These are phyloP conservation scores for Acheta domesticus DNA, from an alignment of 2,888 invertebrate species.

Conservation along the genomic window DNA sequence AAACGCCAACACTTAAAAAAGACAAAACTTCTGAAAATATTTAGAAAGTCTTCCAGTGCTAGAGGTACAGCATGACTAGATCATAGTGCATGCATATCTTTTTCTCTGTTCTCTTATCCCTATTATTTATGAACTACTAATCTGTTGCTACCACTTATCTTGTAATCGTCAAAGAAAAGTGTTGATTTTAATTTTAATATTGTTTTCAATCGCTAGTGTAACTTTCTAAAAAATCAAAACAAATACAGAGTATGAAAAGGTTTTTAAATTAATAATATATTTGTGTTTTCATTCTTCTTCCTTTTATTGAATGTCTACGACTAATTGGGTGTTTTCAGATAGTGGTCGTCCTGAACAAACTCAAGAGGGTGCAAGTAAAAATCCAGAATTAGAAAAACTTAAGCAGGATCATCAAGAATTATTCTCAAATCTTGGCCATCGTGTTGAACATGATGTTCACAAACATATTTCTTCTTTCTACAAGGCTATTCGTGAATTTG, in stretches of 20 bases:
- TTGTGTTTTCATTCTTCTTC: too few species aligned
- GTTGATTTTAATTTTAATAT: too few species aligned
- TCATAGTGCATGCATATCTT: too few species aligned
- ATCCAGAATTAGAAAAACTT: constrained; percentile 44
- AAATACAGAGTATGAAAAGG: too few species aligned
- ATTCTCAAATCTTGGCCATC: constrained; percentile 47
- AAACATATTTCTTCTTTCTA: constrained; percentile 66
- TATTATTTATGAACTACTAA: too few species aligned
- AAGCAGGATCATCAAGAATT: constrained; percentile 51
- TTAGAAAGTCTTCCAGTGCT: constrained; percentile 64
- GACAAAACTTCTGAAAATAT: constrained; percentile 70
- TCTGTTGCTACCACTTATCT: too few species aligned
- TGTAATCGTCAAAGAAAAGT: too few species aligned
- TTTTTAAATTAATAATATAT: too few species aligned
- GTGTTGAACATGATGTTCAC: constrained; percentile 61
- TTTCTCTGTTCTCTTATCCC: too few species aligned
- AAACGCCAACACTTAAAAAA: constrained; percentile 75
- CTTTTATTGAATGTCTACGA: too few species aligned
- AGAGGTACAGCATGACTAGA: constrained; percentile 52
- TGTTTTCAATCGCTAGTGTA: too few species aligned
- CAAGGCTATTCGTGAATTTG: constrained; percentile 55
- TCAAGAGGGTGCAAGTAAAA: constrained; percentile 38
- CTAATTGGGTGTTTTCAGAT: constrained; percentile 33
- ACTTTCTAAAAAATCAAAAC: too few species aligned
- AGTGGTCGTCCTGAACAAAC: constrained; percentile 37